A percentile compares a stretch with the other conserved stretches of the same genome.
phyloP scores from a whole-genome alignment of 2,113 vertebrate species.

The zebrafish (Danio rerio) region DNA sequence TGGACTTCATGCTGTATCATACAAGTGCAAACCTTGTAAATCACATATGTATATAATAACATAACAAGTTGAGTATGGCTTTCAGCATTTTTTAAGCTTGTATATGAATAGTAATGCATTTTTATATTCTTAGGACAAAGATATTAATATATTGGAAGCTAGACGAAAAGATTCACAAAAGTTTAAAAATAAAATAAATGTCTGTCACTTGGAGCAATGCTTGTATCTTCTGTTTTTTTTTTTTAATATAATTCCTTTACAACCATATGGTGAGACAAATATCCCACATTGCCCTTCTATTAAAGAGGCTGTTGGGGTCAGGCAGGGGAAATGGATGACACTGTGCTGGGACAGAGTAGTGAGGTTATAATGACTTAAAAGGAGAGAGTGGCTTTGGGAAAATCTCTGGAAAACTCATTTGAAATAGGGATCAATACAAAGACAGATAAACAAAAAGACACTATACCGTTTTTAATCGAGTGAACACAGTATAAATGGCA shows the following conservation, averaged over 20 bases:
- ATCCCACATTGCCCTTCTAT: conserved; percentile 51
- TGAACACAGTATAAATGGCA: conserved; percentile 57
- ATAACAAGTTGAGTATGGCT: no score
- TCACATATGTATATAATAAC: no score
- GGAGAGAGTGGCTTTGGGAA: conserved; percentile 46
- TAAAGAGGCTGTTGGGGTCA: conserved; percentile 46
- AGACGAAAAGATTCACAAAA: background rate
- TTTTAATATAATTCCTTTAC: conserved; percentile 63
- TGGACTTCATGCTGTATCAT: no score
- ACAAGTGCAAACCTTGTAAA: no score
- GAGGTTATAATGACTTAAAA: conserved; percentile 38
- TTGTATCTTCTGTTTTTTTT: conserved; percentile 35
- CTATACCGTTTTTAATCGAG: conserved; percentile 50
- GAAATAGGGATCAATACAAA: conserved; percentile 32
- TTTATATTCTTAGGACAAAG: no score
- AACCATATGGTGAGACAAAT: conserved; percentile 55
- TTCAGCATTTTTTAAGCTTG: no score
- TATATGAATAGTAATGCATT: no score
- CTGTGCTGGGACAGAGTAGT: conserved; percentile 35
- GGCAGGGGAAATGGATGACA: conserved; percentile 50
- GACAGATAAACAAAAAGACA: conserved; percentile 20
- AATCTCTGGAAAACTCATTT: conserved; percentile 15
- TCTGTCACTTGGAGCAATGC: conserved; percentile 58
- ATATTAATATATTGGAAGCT: no score
- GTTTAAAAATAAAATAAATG: background rate